Evolutionary conservation across 2,888 invertebrate genomes (phyloP).

Genomic region (Aphidoletes aphidimyza): DNA sequence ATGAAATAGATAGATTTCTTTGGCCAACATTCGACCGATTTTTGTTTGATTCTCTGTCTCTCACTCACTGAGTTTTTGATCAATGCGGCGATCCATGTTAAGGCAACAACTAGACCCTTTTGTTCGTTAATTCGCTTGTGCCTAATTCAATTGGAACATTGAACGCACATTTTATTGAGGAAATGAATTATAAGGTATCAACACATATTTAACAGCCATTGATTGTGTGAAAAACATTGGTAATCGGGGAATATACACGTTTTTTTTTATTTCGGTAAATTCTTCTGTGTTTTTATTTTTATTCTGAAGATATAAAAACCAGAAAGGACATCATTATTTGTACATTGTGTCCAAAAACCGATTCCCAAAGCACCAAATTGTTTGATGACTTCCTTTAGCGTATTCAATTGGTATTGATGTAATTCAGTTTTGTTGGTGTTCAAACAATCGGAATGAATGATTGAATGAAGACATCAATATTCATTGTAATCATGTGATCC

Average conservation of each 20-base stretch:
- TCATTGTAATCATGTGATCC: neutral
- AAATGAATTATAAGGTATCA: slow-evolving; percentile 44
- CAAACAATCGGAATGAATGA: neutral
- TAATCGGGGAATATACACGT: neutral
- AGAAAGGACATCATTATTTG: slow-evolving; percentile 41
- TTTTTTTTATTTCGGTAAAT: neutral
- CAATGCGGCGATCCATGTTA: neutral
- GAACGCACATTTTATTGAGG: slow-evolving; percentile 51
- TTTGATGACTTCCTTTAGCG: neutral
- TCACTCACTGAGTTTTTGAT: neutral
- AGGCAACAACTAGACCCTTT: neutral
- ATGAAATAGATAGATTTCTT: neutral
- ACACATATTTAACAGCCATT: slow-evolving; percentile 51
- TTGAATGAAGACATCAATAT: neutral
- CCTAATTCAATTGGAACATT: slow-evolving; percentile 45
- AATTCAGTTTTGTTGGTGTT: neutral
- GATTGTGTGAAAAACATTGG: slow-evolving; percentile 51
- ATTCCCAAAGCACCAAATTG: neutral
- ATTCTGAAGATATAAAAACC: neutral
- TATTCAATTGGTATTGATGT: neutral
- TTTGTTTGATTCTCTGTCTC: neutral
- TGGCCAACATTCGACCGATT: neutral
- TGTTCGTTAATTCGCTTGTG: slow-evolving; percentile 43
- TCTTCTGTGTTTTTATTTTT: neutral
- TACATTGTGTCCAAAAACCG: slow-evolving; percentile 19